Evolutionary conservation across 2,888 invertebrate species (phyloP).

Genomic region (Pyrrhopygopsis socrates): DNA sequence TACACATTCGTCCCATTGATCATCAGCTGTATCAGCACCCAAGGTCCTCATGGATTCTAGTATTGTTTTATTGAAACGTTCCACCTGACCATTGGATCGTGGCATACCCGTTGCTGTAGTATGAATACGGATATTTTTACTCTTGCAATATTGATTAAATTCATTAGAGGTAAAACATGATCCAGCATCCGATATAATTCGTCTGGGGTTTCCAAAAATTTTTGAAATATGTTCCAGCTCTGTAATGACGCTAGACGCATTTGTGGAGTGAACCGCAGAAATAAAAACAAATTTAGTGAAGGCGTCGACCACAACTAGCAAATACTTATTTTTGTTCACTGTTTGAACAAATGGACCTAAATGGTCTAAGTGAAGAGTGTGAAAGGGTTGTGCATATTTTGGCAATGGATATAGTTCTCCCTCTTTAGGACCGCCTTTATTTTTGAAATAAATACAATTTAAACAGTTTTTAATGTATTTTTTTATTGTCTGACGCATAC

Average conservation of each 20-base stretch:
- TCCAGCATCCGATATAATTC: neutral
- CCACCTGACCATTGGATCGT: slow-evolving; percentile 85
- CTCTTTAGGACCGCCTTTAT: neutral
- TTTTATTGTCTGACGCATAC: neutral
- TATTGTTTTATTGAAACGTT: slow-evolving; percentile 85
- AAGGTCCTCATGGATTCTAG: slow-evolving; percentile 82
- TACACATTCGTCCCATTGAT: slow-evolving; percentile 85
- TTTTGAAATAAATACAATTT: neutral
- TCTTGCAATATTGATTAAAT: neutral
- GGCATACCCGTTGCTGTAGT: slow-evolving; percentile 58
- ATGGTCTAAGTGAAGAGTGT: neutral
- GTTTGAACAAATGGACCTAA: neutral
- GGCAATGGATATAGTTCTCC: neutral
- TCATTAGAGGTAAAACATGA: neutral
- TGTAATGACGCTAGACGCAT: neutral
- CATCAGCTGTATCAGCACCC: slow-evolving; percentile 77
- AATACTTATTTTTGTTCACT: neutral
- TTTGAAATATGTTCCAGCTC: neutral
- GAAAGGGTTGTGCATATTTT: neutral
- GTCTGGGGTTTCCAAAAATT: neutral
- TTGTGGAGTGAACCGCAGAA: neutral
- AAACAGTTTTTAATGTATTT: neutral
- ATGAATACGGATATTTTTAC: neutral
- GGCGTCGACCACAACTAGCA: neutral
- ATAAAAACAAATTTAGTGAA: slow-evolving; percentile 20